Percentiles rank a stretch among this genome's conserved stretches.
Evolutionary conservation across 2,113 vertebrate genomes (phyloP).

Genomic region (Buteo buteo): DNA sequence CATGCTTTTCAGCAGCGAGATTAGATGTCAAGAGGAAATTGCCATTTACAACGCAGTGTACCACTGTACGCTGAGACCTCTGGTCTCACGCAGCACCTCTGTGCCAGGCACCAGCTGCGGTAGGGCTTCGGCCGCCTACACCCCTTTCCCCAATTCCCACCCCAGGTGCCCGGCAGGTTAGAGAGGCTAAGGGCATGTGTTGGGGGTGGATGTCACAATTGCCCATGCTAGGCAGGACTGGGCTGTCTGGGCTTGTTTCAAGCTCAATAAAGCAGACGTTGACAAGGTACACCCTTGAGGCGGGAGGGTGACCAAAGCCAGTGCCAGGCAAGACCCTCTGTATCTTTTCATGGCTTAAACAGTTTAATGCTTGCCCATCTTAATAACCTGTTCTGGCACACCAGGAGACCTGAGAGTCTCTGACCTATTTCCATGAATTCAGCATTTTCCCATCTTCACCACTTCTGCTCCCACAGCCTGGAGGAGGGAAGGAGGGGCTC

Average conservation of each 20-base stretch:
- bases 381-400: background rate
- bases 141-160: background rate
- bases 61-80: background rate
- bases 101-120: rapidly evolving
- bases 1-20: background rate
- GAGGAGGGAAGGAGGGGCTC: background rate
- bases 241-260: background rate
- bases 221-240: background rate
- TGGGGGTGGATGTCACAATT: background rate
- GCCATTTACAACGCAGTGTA: background rate
- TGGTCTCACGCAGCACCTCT: background rate
- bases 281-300: background rate
- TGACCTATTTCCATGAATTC: constrained; percentile 34
- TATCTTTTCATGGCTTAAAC: background rate
- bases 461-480: background rate
- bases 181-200: background rate
- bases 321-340: background rate
- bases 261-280: background rate
- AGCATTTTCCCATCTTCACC: background rate
- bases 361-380: background rate
- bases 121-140: rapidly evolving
- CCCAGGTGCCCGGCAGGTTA: background rate
- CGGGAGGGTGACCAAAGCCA: background rate
- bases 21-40: constrained; percentile 33
- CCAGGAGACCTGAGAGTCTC: background rate